A percentile compares a stretch with the other conserved stretches of the same genome.
phyloP scores from a whole-genome alignment of 2,888 invertebrate genomes.

The Bellardia pandia region DNA sequence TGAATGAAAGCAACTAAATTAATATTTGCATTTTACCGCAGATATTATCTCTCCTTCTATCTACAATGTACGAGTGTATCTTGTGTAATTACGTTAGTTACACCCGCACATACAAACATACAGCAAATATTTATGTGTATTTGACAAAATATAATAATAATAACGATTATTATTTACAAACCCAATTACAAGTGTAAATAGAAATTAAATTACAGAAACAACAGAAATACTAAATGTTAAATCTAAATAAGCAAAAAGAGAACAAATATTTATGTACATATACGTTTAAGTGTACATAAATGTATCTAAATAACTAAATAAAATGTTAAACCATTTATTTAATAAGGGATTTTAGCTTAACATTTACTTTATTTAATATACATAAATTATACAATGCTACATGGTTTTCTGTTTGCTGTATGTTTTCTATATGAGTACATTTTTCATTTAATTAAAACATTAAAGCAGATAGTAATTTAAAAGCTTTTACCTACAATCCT shows the following conservation, averaged over 20 bases:
- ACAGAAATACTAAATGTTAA: constrained; percentile 14
- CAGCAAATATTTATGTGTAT: neutral
- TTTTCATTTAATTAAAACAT: too few relatives aligned
- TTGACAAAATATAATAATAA: constrained; percentile 41
- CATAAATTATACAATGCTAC: neutral
- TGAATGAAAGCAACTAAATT: constrained; percentile 54
- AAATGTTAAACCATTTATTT: constrained; percentile 16
- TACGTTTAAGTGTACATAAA: too few relatives aligned
- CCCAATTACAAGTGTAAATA: constrained; percentile 60
- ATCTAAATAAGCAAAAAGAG: constrained; percentile 8
- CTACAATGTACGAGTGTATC: constrained; percentile 1
- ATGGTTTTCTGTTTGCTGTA: neutral
- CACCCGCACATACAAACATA: neutral
- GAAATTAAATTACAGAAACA: constrained; percentile 43
- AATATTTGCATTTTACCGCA: constrained; percentile 58
- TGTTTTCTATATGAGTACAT: too few relatives aligned
- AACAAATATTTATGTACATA: neutral
- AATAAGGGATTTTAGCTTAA: neutral
- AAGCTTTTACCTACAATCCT: neutral
- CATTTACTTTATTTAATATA: constrained; percentile 20
- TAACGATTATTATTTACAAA: constrained; percentile 60
- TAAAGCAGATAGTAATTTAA: neutral
- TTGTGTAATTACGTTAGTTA: neutral
- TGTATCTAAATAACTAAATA: constrained; percentile 1
- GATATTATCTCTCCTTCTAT: constrained; percentile 36